A percentile compares a stretch with the other conserved stretches of the same genome.
These are phyloP conservation scores for Scolopax rusticola DNA, from an alignment of 2,797 vertebrate species.

Conservation along the genomic window DNA sequence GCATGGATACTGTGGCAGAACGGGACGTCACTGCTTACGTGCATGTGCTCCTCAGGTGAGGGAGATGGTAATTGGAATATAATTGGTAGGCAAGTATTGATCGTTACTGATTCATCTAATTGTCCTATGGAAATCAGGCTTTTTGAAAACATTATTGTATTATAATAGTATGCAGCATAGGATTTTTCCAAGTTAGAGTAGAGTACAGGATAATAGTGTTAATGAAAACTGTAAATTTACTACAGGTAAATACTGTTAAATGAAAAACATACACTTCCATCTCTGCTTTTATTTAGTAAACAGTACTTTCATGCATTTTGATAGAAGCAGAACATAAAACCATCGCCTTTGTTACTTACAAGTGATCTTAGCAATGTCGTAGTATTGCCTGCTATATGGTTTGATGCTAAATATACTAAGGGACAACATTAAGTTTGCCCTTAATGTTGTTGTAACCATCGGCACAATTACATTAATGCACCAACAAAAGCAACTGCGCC, in stretches of 20 bases:
- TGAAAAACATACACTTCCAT: neutral
- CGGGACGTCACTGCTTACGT: neutral
- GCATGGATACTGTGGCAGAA: conserved; percentile 66
- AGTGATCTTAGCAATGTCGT: neutral
- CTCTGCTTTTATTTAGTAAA: neutral
- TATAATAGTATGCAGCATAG: neutral
- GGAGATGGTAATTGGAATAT: neutral
- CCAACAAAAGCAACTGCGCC: neutral
- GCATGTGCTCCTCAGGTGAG: conserved; percentile 27
- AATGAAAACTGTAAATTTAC: no score
- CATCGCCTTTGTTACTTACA: neutral
- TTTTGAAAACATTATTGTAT: neutral
- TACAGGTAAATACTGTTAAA: neutral
- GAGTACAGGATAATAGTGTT: neutral
- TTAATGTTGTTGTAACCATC: neutral
- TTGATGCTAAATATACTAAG: neutral
- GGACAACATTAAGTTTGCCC: neutral
- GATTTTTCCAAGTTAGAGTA: neutral
- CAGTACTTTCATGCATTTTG: neutral
- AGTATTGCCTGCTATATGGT: neutral
- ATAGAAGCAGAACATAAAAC: neutral
- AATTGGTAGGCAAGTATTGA: neutral
- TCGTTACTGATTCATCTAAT: neutral
- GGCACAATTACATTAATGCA: neutral
- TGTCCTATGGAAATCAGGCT: neutral